Evolutionary conservation across 2,888 invertebrate genomes (phyloP).

Genomic region (Drosophila emarginata): DNA sequence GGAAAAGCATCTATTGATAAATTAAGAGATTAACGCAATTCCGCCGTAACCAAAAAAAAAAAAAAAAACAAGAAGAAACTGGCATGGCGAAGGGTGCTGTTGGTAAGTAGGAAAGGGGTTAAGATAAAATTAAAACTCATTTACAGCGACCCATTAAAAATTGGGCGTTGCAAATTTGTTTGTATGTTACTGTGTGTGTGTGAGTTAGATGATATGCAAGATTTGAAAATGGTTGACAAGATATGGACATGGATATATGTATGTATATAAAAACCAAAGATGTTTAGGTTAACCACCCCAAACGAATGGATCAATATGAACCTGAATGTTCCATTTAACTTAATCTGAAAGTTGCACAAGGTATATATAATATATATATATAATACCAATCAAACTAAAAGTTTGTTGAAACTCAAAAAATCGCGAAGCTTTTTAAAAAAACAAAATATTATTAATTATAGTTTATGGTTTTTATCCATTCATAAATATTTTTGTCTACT

Average conservation of each 20-base stretch:
- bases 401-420: too few species aligned
- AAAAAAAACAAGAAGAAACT: conserved; percentile 9
- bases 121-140: conserved; percentile 22
- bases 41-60: conserved; percentile 14
- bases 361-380: too few species aligned
- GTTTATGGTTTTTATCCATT: too few species aligned
- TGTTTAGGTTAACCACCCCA: background rate
- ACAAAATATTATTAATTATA: too few species aligned
- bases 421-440: too few species aligned
- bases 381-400: too few species aligned
- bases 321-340: background rate
- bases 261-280: background rate
- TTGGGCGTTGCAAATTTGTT: conserved; percentile 24
- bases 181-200: background rate
- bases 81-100: background rate
- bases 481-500: too few species aligned
- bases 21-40: conserved; percentile 76
- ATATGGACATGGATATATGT: background rate
- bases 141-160: conserved; percentile 10
- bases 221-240: background rate
- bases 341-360: too few species aligned
- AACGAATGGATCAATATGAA: background rate
- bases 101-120: background rate
- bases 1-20: conserved; percentile 66
- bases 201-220: background rate